These are phyloP conservation scores for Adelphocoris suturalis DNA, from an alignment of 2,888 invertebrate genomes.

Conservation along the genomic window DNA sequence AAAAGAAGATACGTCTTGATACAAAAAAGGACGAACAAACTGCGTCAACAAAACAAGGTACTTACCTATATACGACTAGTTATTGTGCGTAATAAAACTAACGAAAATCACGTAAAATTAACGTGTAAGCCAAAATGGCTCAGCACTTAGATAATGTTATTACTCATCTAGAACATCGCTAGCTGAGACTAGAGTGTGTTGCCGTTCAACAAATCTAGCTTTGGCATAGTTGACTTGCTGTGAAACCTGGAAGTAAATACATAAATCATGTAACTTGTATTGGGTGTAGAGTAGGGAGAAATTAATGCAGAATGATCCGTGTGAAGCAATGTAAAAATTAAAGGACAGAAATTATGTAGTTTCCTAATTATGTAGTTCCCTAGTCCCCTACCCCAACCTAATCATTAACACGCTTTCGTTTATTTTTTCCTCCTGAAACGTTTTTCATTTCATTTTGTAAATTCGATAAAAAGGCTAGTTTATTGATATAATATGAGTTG, in stretches of 20 bases:
- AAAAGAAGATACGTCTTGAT: not conserved
- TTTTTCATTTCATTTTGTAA: too few relatives aligned
- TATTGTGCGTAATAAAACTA: not conserved
- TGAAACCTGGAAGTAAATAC: conserved; percentile 80
- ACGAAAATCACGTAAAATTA: not conserved
- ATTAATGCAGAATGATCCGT: too few relatives aligned
- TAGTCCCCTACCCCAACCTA: too few relatives aligned
- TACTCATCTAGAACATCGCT: conserved; percentile 69
- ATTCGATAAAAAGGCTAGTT: too few relatives aligned
- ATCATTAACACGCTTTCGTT: too few relatives aligned
- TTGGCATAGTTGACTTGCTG: conserved; percentile 94
- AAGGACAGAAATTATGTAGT: too few relatives aligned
- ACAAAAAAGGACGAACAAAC: too few relatives aligned
- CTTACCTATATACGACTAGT: not conserved
- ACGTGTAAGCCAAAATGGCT: not conserved
- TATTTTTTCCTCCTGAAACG: too few relatives aligned
- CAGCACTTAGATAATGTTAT: not conserved
- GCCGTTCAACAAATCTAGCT: conserved; percentile 89
- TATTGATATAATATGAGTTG: too few relatives aligned
- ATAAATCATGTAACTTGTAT: not conserved
- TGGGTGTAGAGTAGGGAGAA: too few relatives aligned
- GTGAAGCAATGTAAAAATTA: too few relatives aligned
- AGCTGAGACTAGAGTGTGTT: conserved; percentile 81
- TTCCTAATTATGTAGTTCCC: too few relatives aligned
- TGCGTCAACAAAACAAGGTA: not conserved